Evolutionary conservation across 2,888 invertebrate genomes (phyloP).

Genomic region (Tetheella fluctuosa): DNA sequence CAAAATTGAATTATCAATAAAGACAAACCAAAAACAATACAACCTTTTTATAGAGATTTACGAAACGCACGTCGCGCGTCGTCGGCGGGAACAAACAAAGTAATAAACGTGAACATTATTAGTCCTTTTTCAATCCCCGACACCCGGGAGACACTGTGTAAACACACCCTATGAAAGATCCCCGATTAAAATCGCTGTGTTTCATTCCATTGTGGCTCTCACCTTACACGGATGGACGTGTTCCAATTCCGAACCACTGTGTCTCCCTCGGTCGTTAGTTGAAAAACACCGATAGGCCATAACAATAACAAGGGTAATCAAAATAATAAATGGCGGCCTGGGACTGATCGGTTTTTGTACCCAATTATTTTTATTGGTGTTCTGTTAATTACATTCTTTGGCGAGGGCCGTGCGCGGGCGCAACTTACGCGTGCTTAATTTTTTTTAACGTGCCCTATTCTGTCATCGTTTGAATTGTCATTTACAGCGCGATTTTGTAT

Average conservation of each 20-base stretch:
- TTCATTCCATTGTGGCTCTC: slow-evolving; percentile 13
- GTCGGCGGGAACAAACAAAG: slow-evolving; percentile 55
- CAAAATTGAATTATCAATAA: slow-evolving; percentile 36
- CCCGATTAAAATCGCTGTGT: slow-evolving; percentile 17
- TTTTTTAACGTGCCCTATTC: slow-evolving; percentile 40
- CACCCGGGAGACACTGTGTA: slow-evolving; percentile 34
- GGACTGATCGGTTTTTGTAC: slow-evolving; percentile 72
- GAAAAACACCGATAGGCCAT: slow-evolving; percentile 50
- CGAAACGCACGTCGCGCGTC: slow-evolving; percentile 52
- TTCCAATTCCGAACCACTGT: slow-evolving; percentile 22
- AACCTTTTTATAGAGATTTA: slow-evolving; percentile 30
- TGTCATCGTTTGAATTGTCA: slow-evolving; percentile 29
- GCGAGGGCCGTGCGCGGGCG: slow-evolving; percentile 56
- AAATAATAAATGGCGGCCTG: slow-evolving; percentile 74
- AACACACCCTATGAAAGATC: slow-evolving; percentile 14
- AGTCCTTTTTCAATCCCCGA: slow-evolving; percentile 36
- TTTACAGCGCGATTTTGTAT: not conserved
- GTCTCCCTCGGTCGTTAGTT: slow-evolving; percentile 39
- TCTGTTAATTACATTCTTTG: slow-evolving; percentile 78
- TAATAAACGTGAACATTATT: slow-evolving; percentile 60
- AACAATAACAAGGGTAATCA: slow-evolving; percentile 77
- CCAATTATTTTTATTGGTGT: slow-evolving; percentile 81
- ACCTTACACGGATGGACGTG: slow-evolving; percentile 9
- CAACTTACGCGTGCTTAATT: slow-evolving; percentile 38
- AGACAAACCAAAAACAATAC: slow-evolving; percentile 31